Evolutionary conservation across 2,797 vertebrate genomes (phyloP), one percentile per base, ranked within the genome.

Genomic region (Hydrolagus colliei): DNA sequence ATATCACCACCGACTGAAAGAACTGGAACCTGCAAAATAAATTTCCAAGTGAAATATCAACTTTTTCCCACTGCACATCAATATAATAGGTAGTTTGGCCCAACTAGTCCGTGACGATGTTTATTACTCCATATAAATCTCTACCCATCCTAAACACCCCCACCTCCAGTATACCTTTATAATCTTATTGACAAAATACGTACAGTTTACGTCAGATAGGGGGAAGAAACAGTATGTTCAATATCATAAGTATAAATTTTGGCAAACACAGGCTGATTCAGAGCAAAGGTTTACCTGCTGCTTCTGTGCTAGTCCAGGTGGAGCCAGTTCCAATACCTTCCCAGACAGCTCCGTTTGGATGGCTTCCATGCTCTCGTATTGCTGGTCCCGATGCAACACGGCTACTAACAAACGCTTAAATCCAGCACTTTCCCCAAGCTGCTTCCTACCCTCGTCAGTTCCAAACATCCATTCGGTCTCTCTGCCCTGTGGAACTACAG

Each of bases 401-500:
- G 94, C 97, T 0, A 96, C 91, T 73, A 99, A 89, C 88, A 98
- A 89, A 41, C 97, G 95, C 12, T 93, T 88, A 71, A 97, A 98
- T 87, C 96, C 96, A 0, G 97, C 96, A 0, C 95, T 98, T 87
- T 91, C 86, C 0, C 94, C 96, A 86, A 99, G 91, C 90, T 99
- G 97, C 90, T 89, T 91, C 80, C 93, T 93, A 2, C 98, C 98
- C 84, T 97, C 96, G 4, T 93, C 92, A 0, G 94, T 96, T 85
- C 97, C 96, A 88, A 98, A 99, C 13, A 98, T 94, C 97, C 98
- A 99, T 86, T 98, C 95, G 0, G 96, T 96, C 91, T 99, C 97
- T 86, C 96, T 94, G 80, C 97, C 97, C 89, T 98, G 97, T 8
- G 97, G 98, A 87, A 98, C 98, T 99, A 87, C 62, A 14, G 5